Base-by-base conservation (phyloP, 2,888 invertebrate genomes). In the Scaptomyza tumidula region DNA sequence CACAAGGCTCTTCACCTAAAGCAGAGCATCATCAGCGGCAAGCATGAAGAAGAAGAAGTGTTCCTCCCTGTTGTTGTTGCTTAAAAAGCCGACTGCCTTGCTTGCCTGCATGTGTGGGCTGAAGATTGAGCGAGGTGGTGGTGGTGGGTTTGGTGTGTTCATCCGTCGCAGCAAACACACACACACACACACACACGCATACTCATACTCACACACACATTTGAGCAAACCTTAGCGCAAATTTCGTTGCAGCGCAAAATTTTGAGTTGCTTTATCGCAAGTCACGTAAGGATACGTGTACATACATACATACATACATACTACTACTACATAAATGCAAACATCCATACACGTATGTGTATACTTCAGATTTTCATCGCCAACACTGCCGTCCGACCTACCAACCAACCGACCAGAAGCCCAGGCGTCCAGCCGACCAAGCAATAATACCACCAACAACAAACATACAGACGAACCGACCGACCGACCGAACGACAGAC, bases 191-290 rank as follows among this genome's bases (percentile, higher is more conserved):
- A 59, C 61, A 53, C 27, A 11, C 53, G 53, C 67, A 57, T 50
- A 69, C 6, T 13, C 45, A 64, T 31, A 69, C 59, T 58, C 33
- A 69, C 50, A 80, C 4, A 19, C 70, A 71, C 55, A 24, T 24
- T 24, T 24, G 24, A 77, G 63, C 69, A 84, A 84, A 86, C 80
- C 78, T 88, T 80, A 73, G 78, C 84, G 82, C 65, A 83, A 85
- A 86, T 88, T 88, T 88, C 78, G 78, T 75, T 84, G 80, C 75
- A 71, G 80, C 80, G 73, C 37, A 71, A 80, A 83, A 86, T 84
- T 87, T 81, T 79, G 82, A 86, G 80, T 88, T 86, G 79, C 75
- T 85, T 85, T 85, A 84, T 86, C 76, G 71, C 75, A 76, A 72
- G 69, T 68, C 77, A 82, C 79, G 71, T 75, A 66, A 58, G 19